Percentiles rank a stretch among this genome's conserved stretches.
Evolutionary conservation across 23 tunicate genomes (phyloP).

Genomic region (Botrylloides violaceus): DNA sequence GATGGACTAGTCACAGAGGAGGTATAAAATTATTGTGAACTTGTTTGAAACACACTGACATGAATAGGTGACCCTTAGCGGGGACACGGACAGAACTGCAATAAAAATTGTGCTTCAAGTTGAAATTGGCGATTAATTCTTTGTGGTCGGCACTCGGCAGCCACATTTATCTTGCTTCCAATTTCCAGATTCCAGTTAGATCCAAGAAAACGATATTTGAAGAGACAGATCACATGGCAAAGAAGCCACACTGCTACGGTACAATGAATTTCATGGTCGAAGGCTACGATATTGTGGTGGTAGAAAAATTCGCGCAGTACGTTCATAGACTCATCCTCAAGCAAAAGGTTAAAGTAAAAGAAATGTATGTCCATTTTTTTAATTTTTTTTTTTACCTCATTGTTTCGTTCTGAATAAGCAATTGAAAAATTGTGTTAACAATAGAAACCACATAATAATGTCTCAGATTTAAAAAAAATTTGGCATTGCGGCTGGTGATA

Average conservation of each 20-base stretch:
- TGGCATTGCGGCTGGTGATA: too few relatives aligned
- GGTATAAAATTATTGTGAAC: background rate
- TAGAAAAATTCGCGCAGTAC: slow-evolving; percentile 45
- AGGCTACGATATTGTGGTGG: slow-evolving; percentile 71
- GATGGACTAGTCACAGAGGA: background rate
- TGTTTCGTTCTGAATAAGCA: background rate
- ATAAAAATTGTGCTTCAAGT: too few relatives aligned
- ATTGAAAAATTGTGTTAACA: too few relatives aligned
- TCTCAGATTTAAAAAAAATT: too few relatives aligned
- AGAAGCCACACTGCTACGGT: slow-evolving; percentile 17
- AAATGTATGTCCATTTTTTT: slow-evolving; percentile 31
- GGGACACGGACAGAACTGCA: too few relatives aligned
- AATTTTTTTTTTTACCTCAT: background rate
- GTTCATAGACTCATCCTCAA: slow-evolving; percentile 38
- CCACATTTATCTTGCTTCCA: background rate
- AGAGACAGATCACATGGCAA: slow-evolving; percentile 16
- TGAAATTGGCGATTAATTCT: too few relatives aligned
- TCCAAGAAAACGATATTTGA: background rate
- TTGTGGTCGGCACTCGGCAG: too few relatives aligned
- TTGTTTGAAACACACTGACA: too few relatives aligned
- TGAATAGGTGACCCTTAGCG: too few relatives aligned
- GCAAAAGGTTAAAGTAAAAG: slow-evolving; percentile 15
- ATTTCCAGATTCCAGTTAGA: background rate
- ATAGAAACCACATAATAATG: too few relatives aligned
- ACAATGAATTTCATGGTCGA: slow-evolving; percentile 36